Percentiles rank a stretch among this genome's conserved stretches.
Evolutionary conservation across 2,113 vertebrate genomes (phyloP).

Genomic region (Perccottus glenii): DNA sequence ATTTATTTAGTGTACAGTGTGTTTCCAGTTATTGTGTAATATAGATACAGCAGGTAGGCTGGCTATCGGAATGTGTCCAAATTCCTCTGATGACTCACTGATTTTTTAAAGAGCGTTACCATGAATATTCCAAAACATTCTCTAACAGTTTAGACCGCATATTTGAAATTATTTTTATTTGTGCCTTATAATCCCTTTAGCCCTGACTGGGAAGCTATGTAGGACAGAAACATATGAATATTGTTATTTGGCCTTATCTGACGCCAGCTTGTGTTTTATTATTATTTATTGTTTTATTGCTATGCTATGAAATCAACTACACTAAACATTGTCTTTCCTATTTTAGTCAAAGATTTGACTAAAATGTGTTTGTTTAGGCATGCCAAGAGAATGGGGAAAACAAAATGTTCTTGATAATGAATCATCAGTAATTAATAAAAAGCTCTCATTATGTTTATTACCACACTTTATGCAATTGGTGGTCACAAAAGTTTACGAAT

Average conservation of each 20-base stretch:
- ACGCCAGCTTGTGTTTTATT: too few species aligned
- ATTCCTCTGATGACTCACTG: background rate
- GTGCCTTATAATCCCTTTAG: too few species aligned
- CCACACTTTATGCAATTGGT: background rate
- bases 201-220: too few species aligned
- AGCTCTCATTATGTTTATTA: constrained; percentile 14
- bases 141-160: too few species aligned
- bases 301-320: too few species aligned
- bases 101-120: too few species aligned
- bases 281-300: too few species aligned
- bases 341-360: background rate
- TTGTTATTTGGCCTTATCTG: too few species aligned
- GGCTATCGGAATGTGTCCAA: background rate
- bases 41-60: background rate
- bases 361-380: background rate
- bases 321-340: background rate
- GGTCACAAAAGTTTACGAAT: constrained; percentile 9
- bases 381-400: constrained; percentile 4
- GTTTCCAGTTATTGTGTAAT: background rate
- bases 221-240: too few species aligned
- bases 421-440: background rate
- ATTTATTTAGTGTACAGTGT: too few species aligned
- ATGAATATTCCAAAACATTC: too few species aligned
- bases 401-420: constrained; percentile 8
- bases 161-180: too few species aligned